Percentiles rank a stretch among this genome's conserved stretches.
Evolutionary conservation across 2,797 vertebrate species (phyloP).

Genomic region (Neomorphus geoffroyi): DNA sequence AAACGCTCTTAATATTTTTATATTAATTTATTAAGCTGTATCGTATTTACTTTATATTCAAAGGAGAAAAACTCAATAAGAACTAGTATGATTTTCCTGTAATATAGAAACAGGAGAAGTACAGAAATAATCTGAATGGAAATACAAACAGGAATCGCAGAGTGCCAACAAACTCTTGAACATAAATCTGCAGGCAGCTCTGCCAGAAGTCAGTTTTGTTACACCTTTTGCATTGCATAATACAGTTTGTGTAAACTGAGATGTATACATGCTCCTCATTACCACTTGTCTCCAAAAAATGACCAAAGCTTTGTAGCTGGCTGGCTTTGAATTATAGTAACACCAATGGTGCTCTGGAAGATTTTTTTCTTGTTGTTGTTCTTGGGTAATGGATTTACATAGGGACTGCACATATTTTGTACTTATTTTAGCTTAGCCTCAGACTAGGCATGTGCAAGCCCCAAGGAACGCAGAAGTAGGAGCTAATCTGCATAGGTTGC

Average conservation of each 20-base stretch:
- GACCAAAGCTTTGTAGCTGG: background rate
- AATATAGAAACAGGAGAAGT: background rate
- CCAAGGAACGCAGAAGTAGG: background rate
- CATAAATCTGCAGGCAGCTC: background rate
- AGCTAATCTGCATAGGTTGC: background rate
- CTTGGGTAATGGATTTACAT: background rate
- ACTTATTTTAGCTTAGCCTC: background rate
- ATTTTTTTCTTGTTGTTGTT: background rate
- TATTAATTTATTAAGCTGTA: background rate
- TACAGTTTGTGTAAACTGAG: background rate
- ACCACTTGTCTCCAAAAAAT: background rate
- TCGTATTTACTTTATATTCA: background rate
- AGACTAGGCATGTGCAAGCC: background rate
- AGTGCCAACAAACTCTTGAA: background rate
- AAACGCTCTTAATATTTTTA: background rate
- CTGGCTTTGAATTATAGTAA: constrained; percentile 5
- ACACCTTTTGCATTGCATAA: background rate
- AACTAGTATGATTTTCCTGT: background rate
- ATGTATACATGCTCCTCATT: background rate
- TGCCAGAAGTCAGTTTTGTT: background rate
- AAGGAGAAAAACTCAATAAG: background rate
- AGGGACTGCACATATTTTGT: constrained; percentile 5
- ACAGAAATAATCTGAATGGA: background rate
- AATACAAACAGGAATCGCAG: background rate
- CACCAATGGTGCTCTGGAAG: background rate